Base-by-base conservation (phyloP, 2,113 vertebrate species). In the Catharus bicknelli region DNA sequence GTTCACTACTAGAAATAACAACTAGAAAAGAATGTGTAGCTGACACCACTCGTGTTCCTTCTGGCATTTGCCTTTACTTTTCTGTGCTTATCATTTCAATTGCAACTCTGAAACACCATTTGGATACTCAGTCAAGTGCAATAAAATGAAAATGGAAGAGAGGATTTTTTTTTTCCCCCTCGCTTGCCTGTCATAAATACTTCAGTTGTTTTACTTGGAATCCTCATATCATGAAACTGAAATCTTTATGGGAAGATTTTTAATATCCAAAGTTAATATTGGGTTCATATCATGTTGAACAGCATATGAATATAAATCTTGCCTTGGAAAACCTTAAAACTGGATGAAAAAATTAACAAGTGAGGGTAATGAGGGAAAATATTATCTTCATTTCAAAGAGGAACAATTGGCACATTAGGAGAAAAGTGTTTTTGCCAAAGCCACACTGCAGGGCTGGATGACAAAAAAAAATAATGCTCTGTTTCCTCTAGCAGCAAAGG, bases 121-220 rank as follows among this genome's bases (percentile, higher is more conserved):
- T 94, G 81, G 84, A 87, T 67, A 58, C 40, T 92, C 91, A 76
- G 74, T 62, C 62, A 90, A 79, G 86, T 90, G 94, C 87, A 92
- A 86, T 92, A 79, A 96, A 96, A 79, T 73, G 81, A 75, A 96
- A 94, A 95, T 93, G 88, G 80, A 92, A 93, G 81, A 66, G 18
- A 42, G n/a, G 36, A 23, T 18, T 72, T 48, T 58, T 40, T 36
- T 47, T 2, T 0, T 12, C 40, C 40, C 7, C 16, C 38, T 84
- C 82, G 17, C 54, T 82, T 90, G 62, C 54, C 47, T 5, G 2
- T 78, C 77, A 69, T 85, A 85, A 93, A 87, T 80, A 69, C 62
- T 82, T 40, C 34, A 75, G 34, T 57, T 90, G 83, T 72, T 84
- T 92, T 76, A 73, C 54, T 29, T 90, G 62, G 58, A 86, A 89